Base-by-base conservation (phyloP, 2,888 invertebrate species). In the Epiperipatus broadwayi region DNA sequence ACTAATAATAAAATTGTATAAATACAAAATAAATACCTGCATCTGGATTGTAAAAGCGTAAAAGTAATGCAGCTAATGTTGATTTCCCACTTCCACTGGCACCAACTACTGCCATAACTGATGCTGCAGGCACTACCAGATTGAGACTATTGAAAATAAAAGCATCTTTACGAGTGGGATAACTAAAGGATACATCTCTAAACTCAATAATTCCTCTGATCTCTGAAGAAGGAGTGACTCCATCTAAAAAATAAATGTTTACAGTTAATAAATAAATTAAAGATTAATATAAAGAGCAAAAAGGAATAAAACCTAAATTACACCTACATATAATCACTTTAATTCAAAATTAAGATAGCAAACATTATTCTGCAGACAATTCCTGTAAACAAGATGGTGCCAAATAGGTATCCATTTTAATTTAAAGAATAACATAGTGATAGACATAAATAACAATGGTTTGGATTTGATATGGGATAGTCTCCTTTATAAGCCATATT, bases 41-140 rank as follows among this genome's bases (percentile, higher is more conserved):
- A 3, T 64, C 60, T 0, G 89, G 87, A 55, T 91, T 87, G 54
- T 93, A 93, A 1, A 81, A 61, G 50, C 91, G 65, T 35, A 93
- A 60, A 44, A 95, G 64, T 2, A 95, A 65, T 1, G 76, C 65
- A 0, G 79, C 84, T 41, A 93, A 64, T 0, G 95, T 93, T 35
- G 85, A 87, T 60, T 95, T 95, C 1, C 95, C 95, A 19, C 83
- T 83, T 0, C 93, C 93, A 41, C 87, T 89, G 0, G 81, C 67
- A 0, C 93, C 93, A 0, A 95, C 75, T n/a, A 76, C 66, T 0
- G 87, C 87, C 7, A 80, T 71, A 0, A 80, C 72, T 44, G 71
- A 69, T 7, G 75, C 75, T 0, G 75, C 71, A 1, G 67, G 64
- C 3, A 84, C 62, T 5, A 63, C 64, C 21, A 87, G 63, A 46